These are phyloP conservation scores for Brachyrhaphis roseni DNA, from an alignment of 2,797 vertebrate genomes.

Conservation along the genomic window DNA sequence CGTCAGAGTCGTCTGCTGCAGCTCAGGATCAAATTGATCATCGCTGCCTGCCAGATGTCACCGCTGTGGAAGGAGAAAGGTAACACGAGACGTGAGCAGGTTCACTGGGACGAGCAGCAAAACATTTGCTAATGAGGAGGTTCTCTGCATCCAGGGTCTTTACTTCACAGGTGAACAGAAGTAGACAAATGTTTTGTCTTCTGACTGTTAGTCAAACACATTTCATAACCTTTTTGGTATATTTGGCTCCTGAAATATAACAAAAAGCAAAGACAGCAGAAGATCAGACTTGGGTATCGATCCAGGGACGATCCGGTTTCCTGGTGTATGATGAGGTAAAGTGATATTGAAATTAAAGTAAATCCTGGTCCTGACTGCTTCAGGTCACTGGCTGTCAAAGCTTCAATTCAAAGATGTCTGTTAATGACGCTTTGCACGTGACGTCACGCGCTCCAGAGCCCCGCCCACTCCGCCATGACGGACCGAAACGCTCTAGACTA, in stretches of 20 bases:
- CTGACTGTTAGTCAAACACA: background rate
- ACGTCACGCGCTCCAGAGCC: no score
- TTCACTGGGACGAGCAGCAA: background rate
- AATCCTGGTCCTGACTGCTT: background rate
- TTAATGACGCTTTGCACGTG: no score
- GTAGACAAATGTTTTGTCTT: background rate
- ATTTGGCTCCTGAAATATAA: background rate
- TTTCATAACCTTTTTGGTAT: background rate
- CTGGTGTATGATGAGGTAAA: background rate
- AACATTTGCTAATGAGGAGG: background rate
- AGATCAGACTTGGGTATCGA: background rate
- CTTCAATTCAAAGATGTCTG: no score
- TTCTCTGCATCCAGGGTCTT: background rate
- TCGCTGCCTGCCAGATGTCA: constrained; percentile 28
- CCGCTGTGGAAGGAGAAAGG: constrained; percentile 2
- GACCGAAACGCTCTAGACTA: no score
- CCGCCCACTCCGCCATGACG: no score
- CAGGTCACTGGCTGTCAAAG: no score
- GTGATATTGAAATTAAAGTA: background rate
- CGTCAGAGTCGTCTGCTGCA: background rate
- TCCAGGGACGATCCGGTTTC: background rate
- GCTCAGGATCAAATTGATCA: constrained; percentile 11
- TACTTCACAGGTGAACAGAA: background rate
- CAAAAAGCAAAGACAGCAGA: background rate
- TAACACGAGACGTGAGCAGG: background rate